Evolutionary conservation across 2,888 invertebrate genomes (phyloP).

Genomic region (Palloptera scutellata): DNA sequence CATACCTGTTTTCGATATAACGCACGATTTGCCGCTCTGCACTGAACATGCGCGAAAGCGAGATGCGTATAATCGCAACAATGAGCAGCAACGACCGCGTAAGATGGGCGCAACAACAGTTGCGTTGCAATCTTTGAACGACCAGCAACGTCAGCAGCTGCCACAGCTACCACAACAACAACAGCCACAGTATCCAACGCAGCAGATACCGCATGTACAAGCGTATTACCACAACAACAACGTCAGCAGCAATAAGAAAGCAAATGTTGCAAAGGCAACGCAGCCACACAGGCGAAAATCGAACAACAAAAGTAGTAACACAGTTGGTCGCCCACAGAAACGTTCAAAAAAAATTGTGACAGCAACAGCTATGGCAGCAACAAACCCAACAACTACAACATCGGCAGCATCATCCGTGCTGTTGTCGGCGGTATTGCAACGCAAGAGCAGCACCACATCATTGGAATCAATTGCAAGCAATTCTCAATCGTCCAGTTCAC

Average conservation of each 20-base stretch:
- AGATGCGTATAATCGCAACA: slow-evolving; percentile 81
- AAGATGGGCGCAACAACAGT: slow-evolving; percentile 61
- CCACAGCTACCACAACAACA: slow-evolving; percentile 18
- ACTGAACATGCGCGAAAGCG: slow-evolving; percentile 84
- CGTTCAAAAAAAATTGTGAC: slow-evolving; percentile 66
- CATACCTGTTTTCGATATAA: slow-evolving; percentile 79
- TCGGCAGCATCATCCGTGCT: slow-evolving; percentile 36
- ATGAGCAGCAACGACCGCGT: slow-evolving; percentile 75
- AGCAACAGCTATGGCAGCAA: not conserved
- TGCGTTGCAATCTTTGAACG: slow-evolving; percentile 61
- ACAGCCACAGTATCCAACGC: slow-evolving; percentile 21
- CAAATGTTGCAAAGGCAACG: slow-evolving; percentile 28
- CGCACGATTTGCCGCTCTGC: slow-evolving; percentile 84
- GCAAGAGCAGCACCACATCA: slow-evolving; percentile 60
- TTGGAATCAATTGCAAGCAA: slow-evolving; percentile 61
- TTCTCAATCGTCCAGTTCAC: slow-evolving; percentile 55
- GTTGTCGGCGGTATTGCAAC: slow-evolving; percentile 50
- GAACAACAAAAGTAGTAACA: slow-evolving; percentile 42
- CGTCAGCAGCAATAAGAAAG: slow-evolving; percentile 47
- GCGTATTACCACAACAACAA: slow-evolving; percentile 27
- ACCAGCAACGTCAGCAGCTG: slow-evolving; percentile 15
- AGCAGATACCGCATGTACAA: not conserved
- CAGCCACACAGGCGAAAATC: slow-evolving; percentile 47
- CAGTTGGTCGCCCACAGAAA: slow-evolving; percentile 66
- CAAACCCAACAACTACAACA: slow-evolving; percentile 1